phyloP scores from a whole-genome alignment of 2,797 vertebrate species.

The Taeniopygia guttata region DNA sequence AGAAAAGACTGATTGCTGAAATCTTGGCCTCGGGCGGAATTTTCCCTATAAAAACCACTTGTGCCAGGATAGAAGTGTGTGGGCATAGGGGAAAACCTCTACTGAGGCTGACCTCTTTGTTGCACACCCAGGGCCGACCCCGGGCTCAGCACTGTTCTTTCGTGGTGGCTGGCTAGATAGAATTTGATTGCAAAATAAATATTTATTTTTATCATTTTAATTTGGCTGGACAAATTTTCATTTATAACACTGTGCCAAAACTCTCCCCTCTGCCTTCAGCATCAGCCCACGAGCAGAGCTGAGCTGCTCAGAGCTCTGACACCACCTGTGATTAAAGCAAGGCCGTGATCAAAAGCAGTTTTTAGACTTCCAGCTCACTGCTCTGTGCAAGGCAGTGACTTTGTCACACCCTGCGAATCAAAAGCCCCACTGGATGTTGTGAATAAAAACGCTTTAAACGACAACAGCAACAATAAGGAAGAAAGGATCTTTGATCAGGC shows the following conservation, averaged over 20 bases:
- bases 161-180: no score
- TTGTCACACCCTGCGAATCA: neutral
- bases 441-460: conserved; percentile 25
- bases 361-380: neutral
- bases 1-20: no score
- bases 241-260: neutral
- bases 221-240: no score
- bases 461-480: neutral
- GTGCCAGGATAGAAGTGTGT: no score
- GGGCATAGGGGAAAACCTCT: no score
- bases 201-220: no score
- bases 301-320: conserved; percentile 1
- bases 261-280: neutral
- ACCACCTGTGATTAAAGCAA: neutral
- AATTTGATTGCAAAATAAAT: no score
- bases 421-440: neutral
- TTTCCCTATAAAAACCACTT: no score
- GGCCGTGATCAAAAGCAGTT: conserved; percentile 28
- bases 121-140: no score
- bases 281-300: neutral
- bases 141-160: no score
- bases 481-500: conserved; percentile 49
- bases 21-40: no score
- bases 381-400: neutral
- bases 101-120: no score